Conservation (phyloP, 1,140 invertebrate genomes). For the Bacillus rossius region DNA sequence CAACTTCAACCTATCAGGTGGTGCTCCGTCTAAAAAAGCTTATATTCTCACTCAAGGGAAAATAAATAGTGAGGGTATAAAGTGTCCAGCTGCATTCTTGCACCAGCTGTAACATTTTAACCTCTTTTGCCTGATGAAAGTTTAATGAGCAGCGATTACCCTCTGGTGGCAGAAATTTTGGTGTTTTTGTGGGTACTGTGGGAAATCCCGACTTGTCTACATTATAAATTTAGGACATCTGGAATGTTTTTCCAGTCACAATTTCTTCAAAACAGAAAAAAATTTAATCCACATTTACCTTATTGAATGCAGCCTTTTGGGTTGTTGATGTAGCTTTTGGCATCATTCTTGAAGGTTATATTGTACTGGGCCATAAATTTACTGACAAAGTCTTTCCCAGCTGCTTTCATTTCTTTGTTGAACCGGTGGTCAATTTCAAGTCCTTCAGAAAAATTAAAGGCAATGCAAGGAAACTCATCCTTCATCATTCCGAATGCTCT, state of each 20-base stretch:
- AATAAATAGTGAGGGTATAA: constrained; percentile 33
- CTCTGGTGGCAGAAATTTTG: constrained; percentile 37
- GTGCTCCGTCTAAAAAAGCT: constrained; percentile 31
- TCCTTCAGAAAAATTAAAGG: too few relatives aligned
- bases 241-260: too few relatives aligned
- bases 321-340: constrained; percentile 29
- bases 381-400: constrained; percentile 23
- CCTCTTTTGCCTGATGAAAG: constrained; percentile 23
- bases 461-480: too few relatives aligned
- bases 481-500: too few relatives aligned
- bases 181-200: constrained; percentile 37
- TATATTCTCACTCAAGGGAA: constrained; percentile 34
- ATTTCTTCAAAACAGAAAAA: too few relatives aligned
- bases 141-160: constrained; percentile 37
- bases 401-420: constrained; percentile 13
- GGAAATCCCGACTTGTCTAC: constrained; percentile 40
- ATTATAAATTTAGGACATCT: constrained; percentile 34
- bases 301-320: too few relatives aligned
- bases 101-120: constrained; percentile 24
- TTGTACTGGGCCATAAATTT: constrained; percentile 16
- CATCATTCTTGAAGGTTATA: constrained; percentile 21
- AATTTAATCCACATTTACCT: too few relatives aligned
- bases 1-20: constrained; percentile 20
- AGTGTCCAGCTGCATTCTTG: constrained; percentile 31
- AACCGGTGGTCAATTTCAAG: constrained; percentile 4